Evolutionary conservation across 1,140 invertebrate genomes (phyloP), one percentile per base, ranked within the genome.

Genomic region (Oedothorax gibbosus): DNA sequence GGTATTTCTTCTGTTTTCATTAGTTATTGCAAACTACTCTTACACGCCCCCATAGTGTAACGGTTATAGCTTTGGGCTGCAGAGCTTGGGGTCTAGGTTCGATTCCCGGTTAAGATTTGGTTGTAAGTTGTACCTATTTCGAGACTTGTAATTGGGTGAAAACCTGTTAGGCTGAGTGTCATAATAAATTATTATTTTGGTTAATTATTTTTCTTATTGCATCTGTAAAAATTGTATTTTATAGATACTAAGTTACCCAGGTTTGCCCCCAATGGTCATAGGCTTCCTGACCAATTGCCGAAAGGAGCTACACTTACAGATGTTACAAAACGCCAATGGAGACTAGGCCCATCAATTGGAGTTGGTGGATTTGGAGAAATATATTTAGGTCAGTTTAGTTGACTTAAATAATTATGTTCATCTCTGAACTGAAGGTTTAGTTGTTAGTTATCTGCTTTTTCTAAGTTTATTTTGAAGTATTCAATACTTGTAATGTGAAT

Each of bases 361-460:
- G 92, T 94, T 88, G 97, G 97, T 81, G 97, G 96, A 87, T 99
- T 99, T 93, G 97, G 97, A 51, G 94, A 97, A 87, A 96, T 98
- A 88, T 98, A 97, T 90, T 90, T 96, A 86, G 95, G 95, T 89
- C 90, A 12, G 69, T 60, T 75, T 65, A 5, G 11, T 66, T n/a
- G 2, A 64, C 15, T 60, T 80, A 35, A 35, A 35, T 35, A 35
- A 2, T 35, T 35, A 2, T 35, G 1, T 57, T 72, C 73, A 57
- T 68, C 76, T 68, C 54, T 72, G 64, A 68, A 53, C 56, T 53
- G 50, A 56, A 69, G 2, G 7, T 69, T 69, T 21, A 69, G 21
- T 69, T 21, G 12, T 12, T 35, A 69, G 14, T 69, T 69, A 11
- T 49, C 49, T 49, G 60, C 20, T n/a, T 64, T 20, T 14, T 64